Evolutionary conservation across 2,113 vertebrate species (phyloP), one percentile per base, ranked within the genome.

Genomic region (Labeo rohita): DNA sequence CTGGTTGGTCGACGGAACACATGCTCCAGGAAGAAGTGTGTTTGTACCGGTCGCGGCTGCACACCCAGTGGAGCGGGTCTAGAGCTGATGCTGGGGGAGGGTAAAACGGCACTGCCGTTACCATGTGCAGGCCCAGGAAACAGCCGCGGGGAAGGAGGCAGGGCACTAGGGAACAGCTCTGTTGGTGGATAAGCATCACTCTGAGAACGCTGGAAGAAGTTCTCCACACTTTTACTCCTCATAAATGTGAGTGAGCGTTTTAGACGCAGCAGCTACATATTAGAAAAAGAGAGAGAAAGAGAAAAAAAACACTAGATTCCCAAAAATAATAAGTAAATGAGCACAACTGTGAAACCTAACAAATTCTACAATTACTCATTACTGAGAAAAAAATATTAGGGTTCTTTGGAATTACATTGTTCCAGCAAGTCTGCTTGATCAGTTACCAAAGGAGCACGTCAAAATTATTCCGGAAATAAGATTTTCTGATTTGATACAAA

Each of bases 141-240:
- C 7, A 68, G 13, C 6, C 2, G 34, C 0, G 66, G 34, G 15
- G 66, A 70, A 39, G 66, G 8, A 39, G 34, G 34, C 66, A 70
- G 7, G 94, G 74, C 9, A 92, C 95, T 96, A 6, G 95, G 94
- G 89, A 96, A 94, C 91, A 97, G 94, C 79, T 97, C 96, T 0
- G 94, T 91, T 2, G 96, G 95, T 61, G 96, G 91, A 84, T 95
- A 95, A 73, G 95, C 94, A 59, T 97, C 96, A 9, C 95, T 96
- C 94, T 95, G 93, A 1, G 97, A 96, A 72, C 97, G 95, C 78
- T 96, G 95, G 93, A 97, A 96, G 90, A 98, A 97, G 92, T 96
- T 98, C 93, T 98, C 97, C 84, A 97, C 91, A 1, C 97, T 98
- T 89, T 97, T 97, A 87, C 97, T 98, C 50, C 97, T 95, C 91